Base-by-base conservation (phyloP, 2,888 invertebrate species). In the Pollenia amentaria region DNA sequence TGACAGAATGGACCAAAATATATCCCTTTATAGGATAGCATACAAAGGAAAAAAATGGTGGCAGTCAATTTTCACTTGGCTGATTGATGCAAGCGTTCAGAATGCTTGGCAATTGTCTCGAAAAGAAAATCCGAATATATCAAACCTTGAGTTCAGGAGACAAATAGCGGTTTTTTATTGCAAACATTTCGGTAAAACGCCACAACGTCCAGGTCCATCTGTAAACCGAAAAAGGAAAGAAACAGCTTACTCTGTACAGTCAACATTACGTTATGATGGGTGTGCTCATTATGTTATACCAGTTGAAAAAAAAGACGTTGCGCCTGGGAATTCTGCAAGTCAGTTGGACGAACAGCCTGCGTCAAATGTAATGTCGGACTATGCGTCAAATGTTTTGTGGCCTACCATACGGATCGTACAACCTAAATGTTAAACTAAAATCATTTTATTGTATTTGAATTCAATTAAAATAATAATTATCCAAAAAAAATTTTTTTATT, bases 71-170 rank as follows among this genome's bases (percentile, higher is more conserved):
- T 42, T 73, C 18, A 55, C 55, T 42, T 73, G 73, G 55, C 42
- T 73, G 14, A 44, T 73, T 16, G 73, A 73, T 40, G 57, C 18
- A 8, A 44, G 42, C 46, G 60, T 73, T 73, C 42, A 73, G 18
- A 73, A 73, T 18, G 42, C 57, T 57, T 73, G 65, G 65, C 65
- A 65, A 12, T 8, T 55, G 16, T 29, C 16, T 11, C 40, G 55
- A 57, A 57, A 42, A 57, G 55, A 21, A 73, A n/a, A 72, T 12
- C 40, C n/a, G 18, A 77, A 55, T 48, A 62, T 75, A 46, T 51
- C 62, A 60, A 21, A 75, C 29, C 46, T 75, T 89, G 75, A 62
- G 16, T 75, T 75, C 38, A 29, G 62, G 29, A 44, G 73, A 16
- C 73, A 73, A 18, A 44, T 73, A 46, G 73, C 42, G 9, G 38